Conservation (phyloP, 2,113 vertebrate species). For the Nibea albiflora region DNA sequence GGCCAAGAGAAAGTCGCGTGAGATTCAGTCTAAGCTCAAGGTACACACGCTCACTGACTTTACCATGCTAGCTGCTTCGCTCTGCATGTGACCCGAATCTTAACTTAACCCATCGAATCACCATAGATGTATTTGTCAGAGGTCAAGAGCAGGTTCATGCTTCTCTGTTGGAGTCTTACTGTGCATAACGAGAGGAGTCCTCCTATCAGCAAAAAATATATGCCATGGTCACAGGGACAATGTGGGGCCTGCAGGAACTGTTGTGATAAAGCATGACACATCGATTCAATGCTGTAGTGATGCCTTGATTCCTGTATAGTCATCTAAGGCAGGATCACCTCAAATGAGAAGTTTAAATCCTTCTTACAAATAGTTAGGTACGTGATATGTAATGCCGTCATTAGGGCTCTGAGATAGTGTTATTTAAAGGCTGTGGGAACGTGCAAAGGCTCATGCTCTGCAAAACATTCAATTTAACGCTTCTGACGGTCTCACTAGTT, state of each 20-base stretch:
- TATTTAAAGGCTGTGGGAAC: neutral
- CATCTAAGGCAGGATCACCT: neutral
- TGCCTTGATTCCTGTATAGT: neutral
- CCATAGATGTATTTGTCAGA: neutral
- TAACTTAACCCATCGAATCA: constrained; percentile 3
- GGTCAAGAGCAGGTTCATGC: neutral
- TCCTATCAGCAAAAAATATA: neutral
- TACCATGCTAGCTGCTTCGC: constrained; percentile 49
- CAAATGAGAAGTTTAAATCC: neutral
- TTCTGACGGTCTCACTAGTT: neutral
- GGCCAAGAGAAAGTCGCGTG: constrained; percentile 97
- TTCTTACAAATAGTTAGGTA: neutral
- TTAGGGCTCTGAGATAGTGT: neutral
- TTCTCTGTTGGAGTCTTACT: constrained; percentile 1
- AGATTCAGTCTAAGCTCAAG: constrained; percentile 99
- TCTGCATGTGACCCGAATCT: constrained; percentile 47
- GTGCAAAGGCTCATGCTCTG: neutral
- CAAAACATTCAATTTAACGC: constrained; percentile 9
- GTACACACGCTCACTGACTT: constrained; percentile 79
- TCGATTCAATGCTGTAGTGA: neutral
- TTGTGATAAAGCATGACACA: neutral
- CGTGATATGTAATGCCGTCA: neutral
- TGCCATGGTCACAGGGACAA: neutral
- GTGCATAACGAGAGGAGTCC: neutral
- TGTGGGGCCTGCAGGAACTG: neutral